These are phyloP conservation scores for Papilio machaon DNA, from an alignment of 1,140 invertebrate species.

Conservation along the genomic window DNA sequence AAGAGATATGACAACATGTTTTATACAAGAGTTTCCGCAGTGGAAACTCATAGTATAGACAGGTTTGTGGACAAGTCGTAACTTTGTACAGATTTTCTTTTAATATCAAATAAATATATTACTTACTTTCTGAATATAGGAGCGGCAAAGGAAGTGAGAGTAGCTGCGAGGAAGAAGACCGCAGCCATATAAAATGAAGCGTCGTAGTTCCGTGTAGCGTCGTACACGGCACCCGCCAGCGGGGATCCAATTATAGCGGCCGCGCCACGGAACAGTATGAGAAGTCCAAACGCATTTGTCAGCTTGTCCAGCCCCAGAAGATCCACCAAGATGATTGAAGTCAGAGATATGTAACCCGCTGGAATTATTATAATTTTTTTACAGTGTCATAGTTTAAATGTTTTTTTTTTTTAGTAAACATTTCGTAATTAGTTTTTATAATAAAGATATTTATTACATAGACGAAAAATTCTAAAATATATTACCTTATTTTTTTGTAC, in stretches of 20 bases:
- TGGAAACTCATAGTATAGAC: too few relatives aligned
- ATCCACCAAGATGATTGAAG: slow-evolving; percentile 98
- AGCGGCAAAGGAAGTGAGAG: slow-evolving; percentile 92
- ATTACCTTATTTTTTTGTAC: too few relatives aligned
- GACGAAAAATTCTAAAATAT: too few relatives aligned
- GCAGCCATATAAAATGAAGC: slow-evolving; percentile 97
- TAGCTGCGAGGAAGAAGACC: slow-evolving; percentile 92
- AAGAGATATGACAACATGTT: too few relatives aligned
- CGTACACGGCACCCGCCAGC: slow-evolving; percentile 93
- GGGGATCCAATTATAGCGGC: slow-evolving; percentile 94
- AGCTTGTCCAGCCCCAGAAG: slow-evolving; percentile 96
- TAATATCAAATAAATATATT: neutral
- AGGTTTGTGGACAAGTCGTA: too few relatives aligned
- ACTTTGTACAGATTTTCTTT: too few relatives aligned
- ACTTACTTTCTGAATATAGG: slow-evolving; percentile 87
- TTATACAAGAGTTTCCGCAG: too few relatives aligned
- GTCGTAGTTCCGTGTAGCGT: slow-evolving; percentile 92
- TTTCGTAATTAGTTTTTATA: too few relatives aligned
- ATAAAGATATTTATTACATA: too few relatives aligned
- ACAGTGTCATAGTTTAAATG: too few relatives aligned
- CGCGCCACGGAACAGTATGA: slow-evolving; percentile 96
- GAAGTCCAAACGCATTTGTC: slow-evolving; percentile 97
- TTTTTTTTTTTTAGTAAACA: too few relatives aligned
- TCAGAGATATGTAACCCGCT: slow-evolving; percentile 98
- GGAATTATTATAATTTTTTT: slow-evolving; percentile 61